Evolutionary conservation across 2,888 invertebrate genomes (phyloP), one percentile per base, ranked within the genome.

Genomic region (Ptychoptera albimana): DNA sequence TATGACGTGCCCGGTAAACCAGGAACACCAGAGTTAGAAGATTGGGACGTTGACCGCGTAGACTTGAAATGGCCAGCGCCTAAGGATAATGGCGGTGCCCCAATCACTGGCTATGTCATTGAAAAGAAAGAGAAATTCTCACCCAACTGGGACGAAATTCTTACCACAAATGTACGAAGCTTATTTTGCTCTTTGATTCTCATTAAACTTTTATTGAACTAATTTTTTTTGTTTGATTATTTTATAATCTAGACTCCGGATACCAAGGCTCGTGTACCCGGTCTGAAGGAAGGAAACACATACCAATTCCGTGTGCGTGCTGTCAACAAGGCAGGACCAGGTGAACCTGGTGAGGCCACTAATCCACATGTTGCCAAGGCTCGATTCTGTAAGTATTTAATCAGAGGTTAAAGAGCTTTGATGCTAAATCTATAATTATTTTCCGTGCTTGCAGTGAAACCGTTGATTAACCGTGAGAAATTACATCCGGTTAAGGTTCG

Each of bases 301-400:
- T 94, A 94, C 66, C 93, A 94, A 67, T 96, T 96, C 74, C 74
- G 94, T n/a, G 86, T 96, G 0, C 74, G 83, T 7, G 93, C 94
- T 32, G 80, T 92, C 13, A 96, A 96, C 68, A 93, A 93, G 65
- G 94, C 92, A 8, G 94, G 96, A 2, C 82, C 83, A 1, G 84
- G 89, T 32, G 91, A 92, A 54, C 87, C 93, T 1, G 86, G 88
- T 44, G 92, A 92, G 49, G 73, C 88, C 3, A 88, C 91, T 0
- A 79, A 85, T 52, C 86, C 83, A 48, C 89, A 91, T 53, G 67
- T 84, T 39, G 86, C 88, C 23, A 92, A 92, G 67, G 85, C 87
- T 16, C 74, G 86, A 60, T 83, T 81, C 72, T 66, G 86, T 86
- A 70, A 82, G 82, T 30, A 30, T 30, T 30, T 30, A 6, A 8